Evolutionary conservation across 1,140 invertebrate genomes (phyloP), one percentile per base, ranked within the genome.

Genomic region (Drosophila ficusphila): DNA sequence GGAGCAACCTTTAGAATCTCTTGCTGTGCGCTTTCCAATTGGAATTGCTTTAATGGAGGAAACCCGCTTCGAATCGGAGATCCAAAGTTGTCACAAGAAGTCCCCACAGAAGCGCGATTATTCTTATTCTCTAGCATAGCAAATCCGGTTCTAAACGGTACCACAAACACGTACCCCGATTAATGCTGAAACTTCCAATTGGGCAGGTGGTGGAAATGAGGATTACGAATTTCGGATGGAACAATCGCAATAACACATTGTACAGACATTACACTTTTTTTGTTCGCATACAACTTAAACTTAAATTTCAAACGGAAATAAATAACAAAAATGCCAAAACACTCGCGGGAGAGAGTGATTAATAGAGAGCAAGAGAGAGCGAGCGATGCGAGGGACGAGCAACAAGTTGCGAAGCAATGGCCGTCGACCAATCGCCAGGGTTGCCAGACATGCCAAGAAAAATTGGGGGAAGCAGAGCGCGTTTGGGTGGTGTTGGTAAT

Each of bases 371-470:
- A 39, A 65, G 42, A 64, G 53, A 52, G 31, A 71, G 39, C 42
- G 14, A 72, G 42, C 29, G 52, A 67, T 47, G 62, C 52, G 61
- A 48, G 67, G 68, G 68, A 71, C 62, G 69, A 85, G 81, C 81
- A 85, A 85, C 81, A 85, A 85, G 81, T 85, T 85, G 82, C 72
- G 64, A 83, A 82, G 78, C 75, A 85, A 85, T 83, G 79, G 79
- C 79, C 75, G 79, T 79, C 77, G 65, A 33, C 69, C 48, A 60
- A 85, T 72, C 27, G 38, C 39, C 46, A 81, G 81, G 67, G 82
- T 85, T 85, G 81, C 81, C 82, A 70, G 58, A 70, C 68, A 86
- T 79, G 56, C 76, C 42, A 46, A 53, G 18, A 48, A 51, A 46
- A 69, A 57, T 34, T 23, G 41, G 21, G 46, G 39, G 52, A 67